phyloP scores from a whole-genome alignment of 2,797 vertebrate species.

The Malurus leucopterus region DNA sequence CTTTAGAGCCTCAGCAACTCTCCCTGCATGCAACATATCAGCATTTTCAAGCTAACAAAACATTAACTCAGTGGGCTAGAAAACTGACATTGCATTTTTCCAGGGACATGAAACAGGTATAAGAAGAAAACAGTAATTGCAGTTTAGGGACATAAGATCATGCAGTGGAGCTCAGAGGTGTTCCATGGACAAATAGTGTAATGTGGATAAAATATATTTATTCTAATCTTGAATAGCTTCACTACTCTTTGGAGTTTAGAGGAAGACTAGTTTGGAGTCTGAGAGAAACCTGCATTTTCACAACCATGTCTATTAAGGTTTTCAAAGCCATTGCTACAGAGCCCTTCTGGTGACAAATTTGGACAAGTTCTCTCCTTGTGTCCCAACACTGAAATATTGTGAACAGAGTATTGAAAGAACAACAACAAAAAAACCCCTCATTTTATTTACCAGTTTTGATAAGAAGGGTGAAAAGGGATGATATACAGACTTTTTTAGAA shows the following conservation, averaged over 20 bases:
- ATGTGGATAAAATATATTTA: background rate
- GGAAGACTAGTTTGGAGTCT: background rate
- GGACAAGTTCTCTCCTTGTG: background rate
- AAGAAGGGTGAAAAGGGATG: background rate
- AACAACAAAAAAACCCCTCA: rapidly evolving
- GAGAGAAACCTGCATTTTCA: background rate
- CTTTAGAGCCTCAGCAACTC: background rate
- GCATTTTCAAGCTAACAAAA: background rate
- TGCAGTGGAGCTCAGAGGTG: background rate
- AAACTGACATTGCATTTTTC: background rate
- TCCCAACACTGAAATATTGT: background rate
- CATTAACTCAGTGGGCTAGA: background rate
- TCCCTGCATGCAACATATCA: background rate
- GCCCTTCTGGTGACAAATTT: background rate
- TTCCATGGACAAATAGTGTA: background rate
- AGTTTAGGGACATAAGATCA: background rate
- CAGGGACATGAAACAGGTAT: background rate
- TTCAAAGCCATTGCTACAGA: background rate
- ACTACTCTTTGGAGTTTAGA: background rate
- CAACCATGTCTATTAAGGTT: background rate
- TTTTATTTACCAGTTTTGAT: background rate
- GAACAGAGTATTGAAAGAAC: background rate
- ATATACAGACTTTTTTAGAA: background rate
- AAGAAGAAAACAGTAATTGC: background rate
- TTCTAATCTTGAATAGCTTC: background rate